Percentiles rank a stretch among this genome's conserved stretches.
Conservation (phyloP, 2,113 vertebrate species). For the Pampusana beccarii region DNA sequence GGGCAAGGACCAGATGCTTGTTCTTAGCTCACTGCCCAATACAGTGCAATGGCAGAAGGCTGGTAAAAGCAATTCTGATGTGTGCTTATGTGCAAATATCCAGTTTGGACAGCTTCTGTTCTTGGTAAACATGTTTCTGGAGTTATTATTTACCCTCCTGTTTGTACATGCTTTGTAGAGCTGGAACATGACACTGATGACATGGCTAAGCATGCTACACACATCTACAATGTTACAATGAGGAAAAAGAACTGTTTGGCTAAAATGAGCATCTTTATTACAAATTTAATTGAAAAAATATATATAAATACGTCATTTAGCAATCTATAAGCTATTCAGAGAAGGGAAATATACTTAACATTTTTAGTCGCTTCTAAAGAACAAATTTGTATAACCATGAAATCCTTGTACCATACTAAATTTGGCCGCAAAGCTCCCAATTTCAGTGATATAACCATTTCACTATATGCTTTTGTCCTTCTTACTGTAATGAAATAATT, state of each 20-base stretch:
- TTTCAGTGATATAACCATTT: not conserved
- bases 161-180: not conserved
- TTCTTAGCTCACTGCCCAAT: not conserved
- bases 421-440: not conserved
- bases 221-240: not conserved
- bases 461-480: not conserved
- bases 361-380: not conserved
- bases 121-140: not conserved
- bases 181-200: not conserved
- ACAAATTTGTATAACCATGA: not conserved
- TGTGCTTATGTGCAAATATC: not conserved
- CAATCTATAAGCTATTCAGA: not conserved
- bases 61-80: not conserved
- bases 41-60: not conserved
- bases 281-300: not conserved
- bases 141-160: not conserved
- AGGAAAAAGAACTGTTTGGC: not conserved
- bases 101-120: not conserved
- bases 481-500: not conserved
- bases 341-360: not conserved
- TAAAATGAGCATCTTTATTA: not conserved
- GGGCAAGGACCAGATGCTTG: not conserved
- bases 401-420: not conserved
- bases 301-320: not conserved
- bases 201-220: accelerated